Percentiles rank a stretch among this genome's conserved stretches.
These are phyloP conservation scores for Diadophis punctatus DNA, from an alignment of 2,113 vertebrate genomes.

Conservation along the genomic window DNA sequence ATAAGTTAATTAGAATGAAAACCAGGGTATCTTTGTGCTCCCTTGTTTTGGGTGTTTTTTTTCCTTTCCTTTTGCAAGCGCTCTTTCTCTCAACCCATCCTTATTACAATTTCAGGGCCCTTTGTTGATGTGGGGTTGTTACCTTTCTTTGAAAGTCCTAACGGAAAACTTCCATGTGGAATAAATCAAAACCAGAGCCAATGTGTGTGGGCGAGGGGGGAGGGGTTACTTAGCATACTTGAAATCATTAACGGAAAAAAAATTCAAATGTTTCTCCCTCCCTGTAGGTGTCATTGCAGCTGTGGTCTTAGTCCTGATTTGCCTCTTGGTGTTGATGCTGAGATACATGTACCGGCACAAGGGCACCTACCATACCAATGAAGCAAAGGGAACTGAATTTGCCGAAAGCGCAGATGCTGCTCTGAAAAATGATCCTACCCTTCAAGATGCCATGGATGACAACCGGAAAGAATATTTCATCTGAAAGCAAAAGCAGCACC, in stretches of 20 bases:
- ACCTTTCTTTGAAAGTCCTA: neutral
- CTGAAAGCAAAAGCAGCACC: conserved; percentile 59
- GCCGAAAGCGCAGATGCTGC: conserved; percentile 72
- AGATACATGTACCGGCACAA: conserved; percentile 73
- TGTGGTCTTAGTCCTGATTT: conserved; percentile 71
- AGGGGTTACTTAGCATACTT: fast-evolving
- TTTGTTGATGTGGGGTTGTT: neutral
- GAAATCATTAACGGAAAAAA: neutral
- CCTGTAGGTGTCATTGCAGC: conserved; percentile 69
- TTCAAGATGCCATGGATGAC: conserved; percentile 75
- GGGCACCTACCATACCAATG: conserved; percentile 80
- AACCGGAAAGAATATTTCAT: conserved; percentile 89
- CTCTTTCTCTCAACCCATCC: neutral
- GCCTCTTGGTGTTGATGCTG: conserved; percentile 68
- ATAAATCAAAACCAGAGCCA: neutral
- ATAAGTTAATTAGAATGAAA: neutral
- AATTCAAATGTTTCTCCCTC: conserved; percentile 14
- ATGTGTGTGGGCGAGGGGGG: neutral
- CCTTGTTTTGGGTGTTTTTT: neutral
- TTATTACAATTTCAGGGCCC: neutral
- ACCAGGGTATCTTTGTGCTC: neutral
- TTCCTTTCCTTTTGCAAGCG: neutral
- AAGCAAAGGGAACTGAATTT: conserved; percentile 85
- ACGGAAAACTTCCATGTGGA: neutral
- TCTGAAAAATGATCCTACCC: conserved; percentile 71